Evolutionary conservation across 2,797 vertebrate genomes (phyloP).

Genomic region (Ptychadena robeensis): DNA sequence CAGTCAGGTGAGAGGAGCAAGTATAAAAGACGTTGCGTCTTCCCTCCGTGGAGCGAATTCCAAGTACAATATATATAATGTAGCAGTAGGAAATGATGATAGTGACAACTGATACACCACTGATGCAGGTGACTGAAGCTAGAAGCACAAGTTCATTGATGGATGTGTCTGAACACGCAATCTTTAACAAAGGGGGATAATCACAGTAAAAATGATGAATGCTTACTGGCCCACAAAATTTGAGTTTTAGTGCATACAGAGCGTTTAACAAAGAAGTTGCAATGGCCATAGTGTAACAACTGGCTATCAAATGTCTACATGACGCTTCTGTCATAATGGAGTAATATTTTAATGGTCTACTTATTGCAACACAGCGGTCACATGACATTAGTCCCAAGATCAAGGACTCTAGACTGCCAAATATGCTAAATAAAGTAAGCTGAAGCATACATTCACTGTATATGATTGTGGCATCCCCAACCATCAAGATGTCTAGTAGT

Average conservation of each 20-base stretch:
- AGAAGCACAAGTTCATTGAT: conserved; percentile 66
- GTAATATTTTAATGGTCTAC: conserved; percentile 36
- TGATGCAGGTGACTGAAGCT: conserved; percentile 37
- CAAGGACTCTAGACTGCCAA: conserved; percentile 44
- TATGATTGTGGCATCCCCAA: conserved; percentile 7
- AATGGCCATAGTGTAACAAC: conserved; percentile 28
- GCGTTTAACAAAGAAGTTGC: conserved; percentile 32
- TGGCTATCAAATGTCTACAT: conserved; percentile 22
- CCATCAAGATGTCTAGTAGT: conserved; percentile 37
- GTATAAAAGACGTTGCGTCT: conserved; percentile 68
- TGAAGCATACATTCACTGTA: conserved; percentile 45
- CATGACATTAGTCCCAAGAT: conserved; percentile 46
- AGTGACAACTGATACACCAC: conserved; percentile 68
- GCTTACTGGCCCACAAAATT: conserved; percentile 64
- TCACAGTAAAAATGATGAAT: conserved; percentile 73
- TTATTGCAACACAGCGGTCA: conserved; percentile 41
- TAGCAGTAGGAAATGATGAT: conserved; percentile 65
- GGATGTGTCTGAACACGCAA: conserved; percentile 67
- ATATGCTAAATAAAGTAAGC: conserved; percentile 36
- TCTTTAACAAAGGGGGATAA: conserved; percentile 65
- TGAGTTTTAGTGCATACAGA: conserved; percentile 19
- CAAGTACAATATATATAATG: conserved; percentile 64
- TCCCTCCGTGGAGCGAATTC: conserved; percentile 64
- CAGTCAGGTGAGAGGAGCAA: conserved; percentile 69
- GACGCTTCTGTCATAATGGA: conserved; percentile 17